phyloP scores from a whole-genome alignment of 2,888 invertebrate species.

The Eurois occulta region DNA sequence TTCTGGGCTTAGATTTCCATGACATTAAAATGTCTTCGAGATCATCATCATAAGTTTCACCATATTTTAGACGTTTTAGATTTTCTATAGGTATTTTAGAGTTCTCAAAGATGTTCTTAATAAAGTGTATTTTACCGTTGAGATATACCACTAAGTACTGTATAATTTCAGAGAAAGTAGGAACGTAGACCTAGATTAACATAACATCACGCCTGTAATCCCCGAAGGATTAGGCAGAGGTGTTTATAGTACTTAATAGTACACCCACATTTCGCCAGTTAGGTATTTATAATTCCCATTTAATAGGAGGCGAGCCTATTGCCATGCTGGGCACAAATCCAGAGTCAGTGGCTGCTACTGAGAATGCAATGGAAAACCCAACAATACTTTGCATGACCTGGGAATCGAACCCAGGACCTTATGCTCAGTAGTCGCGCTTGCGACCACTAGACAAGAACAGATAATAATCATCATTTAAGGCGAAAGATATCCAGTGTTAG shows the following conservation, averaged over 20 bases:
- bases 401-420: background rate
- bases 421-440: background rate
- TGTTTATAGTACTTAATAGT: background rate
- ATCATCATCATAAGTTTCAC: slow-evolving; percentile 36
- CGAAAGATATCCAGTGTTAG: background rate
- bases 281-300: background rate
- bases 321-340: background rate
- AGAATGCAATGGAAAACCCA: background rate
- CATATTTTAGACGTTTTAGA: slow-evolving; percentile 29
- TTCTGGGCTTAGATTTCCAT: slow-evolving; percentile 20
- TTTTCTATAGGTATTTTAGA: background rate
- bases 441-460: background rate
- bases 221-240: background rate
- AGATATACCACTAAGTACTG: background rate
- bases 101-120: background rate
- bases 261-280: background rate
- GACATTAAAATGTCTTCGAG: slow-evolving; percentile 48
- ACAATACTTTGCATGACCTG: background rate
- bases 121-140: background rate
- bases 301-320: background rate
- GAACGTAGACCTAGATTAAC: background rate
- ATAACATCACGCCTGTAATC: background rate
- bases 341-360: background rate
- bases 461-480: background rate
- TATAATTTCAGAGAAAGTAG: background rate